Evolutionary conservation across 2,797 vertebrate genomes (phyloP).

Genomic region (Enteromius fasciolatus): DNA sequence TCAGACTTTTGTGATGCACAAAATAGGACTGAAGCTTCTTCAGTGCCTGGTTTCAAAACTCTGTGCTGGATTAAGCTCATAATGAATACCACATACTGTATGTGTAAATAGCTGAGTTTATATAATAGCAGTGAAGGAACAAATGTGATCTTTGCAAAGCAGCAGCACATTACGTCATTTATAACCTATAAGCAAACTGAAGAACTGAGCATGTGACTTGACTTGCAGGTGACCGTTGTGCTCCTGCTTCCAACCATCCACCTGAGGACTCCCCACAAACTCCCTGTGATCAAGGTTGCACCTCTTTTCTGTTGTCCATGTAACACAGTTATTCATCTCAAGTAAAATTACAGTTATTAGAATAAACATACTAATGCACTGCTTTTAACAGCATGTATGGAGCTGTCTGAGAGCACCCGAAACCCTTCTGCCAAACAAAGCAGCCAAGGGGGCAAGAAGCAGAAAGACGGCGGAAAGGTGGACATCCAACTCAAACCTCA

Average conservation of each 20-base stretch:
- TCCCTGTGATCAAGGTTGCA: constrained; percentile 79
- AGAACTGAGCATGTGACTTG: constrained; percentile 59
- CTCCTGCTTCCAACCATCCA: constrained; percentile 68
- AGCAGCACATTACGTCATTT: background rate
- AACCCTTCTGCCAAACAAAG: constrained; percentile 67
- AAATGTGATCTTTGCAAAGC: background rate
- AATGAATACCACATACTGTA: background rate
- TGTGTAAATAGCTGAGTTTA: background rate
- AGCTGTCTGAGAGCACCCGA: constrained; percentile 32
- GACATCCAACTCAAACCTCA: constrained; percentile 79
- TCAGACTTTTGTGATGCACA: background rate
- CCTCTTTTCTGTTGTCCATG: constrained; percentile 29
- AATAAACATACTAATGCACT: constrained; percentile 40
- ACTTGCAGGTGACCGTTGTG: constrained; percentile 77
- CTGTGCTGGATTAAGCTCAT: background rate
- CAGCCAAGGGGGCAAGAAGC: constrained; percentile 73
- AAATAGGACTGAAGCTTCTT: background rate
- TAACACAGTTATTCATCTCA: background rate
- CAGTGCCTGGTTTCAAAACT: background rate
- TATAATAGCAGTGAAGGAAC: background rate
- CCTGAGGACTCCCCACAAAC: constrained; percentile 74
- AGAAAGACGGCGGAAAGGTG: constrained; percentile 75
- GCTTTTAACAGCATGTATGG: constrained; percentile 38
- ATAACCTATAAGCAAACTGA: background rate
- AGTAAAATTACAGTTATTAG: background rate